Percentiles rank a stretch among this genome's conserved stretches.
These are phyloP conservation scores for Parazoanthus darwini DNA, from an alignment of 92 coral and sea anemone species.

Conservation along the genomic window DNA sequence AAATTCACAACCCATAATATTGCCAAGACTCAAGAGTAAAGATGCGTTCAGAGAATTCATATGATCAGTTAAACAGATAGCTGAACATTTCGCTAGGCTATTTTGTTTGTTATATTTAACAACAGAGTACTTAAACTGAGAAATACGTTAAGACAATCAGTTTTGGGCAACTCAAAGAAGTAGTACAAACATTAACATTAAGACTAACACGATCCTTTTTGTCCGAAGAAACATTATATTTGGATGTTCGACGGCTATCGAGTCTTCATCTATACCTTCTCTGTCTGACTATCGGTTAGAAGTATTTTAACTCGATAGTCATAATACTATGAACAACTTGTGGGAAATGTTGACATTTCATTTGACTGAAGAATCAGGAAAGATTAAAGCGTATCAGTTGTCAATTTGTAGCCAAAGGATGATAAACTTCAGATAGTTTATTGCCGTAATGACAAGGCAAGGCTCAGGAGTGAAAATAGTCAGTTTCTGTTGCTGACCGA, in stretches of 20 bases:
- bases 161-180: neutral
- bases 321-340: neutral
- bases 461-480: too few relatives aligned
- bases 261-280: too few relatives aligned
- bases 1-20: too few relatives aligned
- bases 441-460: too few relatives aligned
- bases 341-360: neutral
- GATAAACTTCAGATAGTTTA: neutral
- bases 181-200: neutral
- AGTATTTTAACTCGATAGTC: too few relatives aligned
- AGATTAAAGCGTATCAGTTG: neutral
- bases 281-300: too few relatives aligned
- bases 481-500: neutral
- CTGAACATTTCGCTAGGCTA: too few relatives aligned
- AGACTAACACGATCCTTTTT: neutral
- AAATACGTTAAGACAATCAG: neutral
- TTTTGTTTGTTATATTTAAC: too few relatives aligned
- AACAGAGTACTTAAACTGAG: neutral
- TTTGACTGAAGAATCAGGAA: neutral
- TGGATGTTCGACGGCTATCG: neutral
- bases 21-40: too few relatives aligned
- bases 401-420: neutral
- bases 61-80: too few relatives aligned
- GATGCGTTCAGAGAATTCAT: too few relatives aligned
- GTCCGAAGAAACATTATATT: neutral